Conservation (phyloP, 2,888 invertebrate genomes). For the Euclidia mi region DNA sequence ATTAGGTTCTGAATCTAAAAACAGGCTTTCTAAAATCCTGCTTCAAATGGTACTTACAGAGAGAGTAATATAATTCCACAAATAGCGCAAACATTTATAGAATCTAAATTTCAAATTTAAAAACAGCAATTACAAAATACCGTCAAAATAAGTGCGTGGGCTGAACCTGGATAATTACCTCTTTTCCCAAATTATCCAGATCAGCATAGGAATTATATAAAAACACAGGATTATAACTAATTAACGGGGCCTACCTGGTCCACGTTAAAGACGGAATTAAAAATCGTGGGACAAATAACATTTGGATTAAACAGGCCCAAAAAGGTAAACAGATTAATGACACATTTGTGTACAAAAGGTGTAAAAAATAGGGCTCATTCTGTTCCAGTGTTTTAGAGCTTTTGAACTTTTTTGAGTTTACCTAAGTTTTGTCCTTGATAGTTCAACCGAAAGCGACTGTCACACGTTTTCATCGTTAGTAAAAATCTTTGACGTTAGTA, state of each 20-base stretch:
- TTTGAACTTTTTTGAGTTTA: not conserved
- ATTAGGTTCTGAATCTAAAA: no score
- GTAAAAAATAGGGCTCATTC: not conserved
- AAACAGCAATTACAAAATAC: not conserved
- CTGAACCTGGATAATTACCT: constrained; percentile 8
- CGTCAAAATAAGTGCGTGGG: constrained; percentile 1
- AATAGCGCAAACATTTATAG: not conserved
- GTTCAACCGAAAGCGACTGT: no score
- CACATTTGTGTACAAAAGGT: constrained; percentile 13
- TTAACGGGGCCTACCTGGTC: constrained; percentile 2
- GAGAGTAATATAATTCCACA: no score
- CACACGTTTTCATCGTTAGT: no score
- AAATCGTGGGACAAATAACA: constrained; percentile 18
- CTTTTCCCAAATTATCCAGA: constrained; percentile 22
- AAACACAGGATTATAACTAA: constrained; percentile 10
- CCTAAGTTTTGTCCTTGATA: no score
- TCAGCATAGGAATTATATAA: constrained; percentile 16
- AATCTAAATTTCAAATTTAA: constrained; percentile 2
- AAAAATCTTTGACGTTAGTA: no score
- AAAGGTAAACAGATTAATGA: constrained; percentile 13
- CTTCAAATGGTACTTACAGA: no score
- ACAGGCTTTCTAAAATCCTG: no score
- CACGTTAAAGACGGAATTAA: constrained; percentile 12
- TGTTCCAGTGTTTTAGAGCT: not conserved
- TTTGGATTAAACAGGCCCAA: constrained; percentile 1